These are phyloP conservation scores for Amblyraja radiata DNA, from an alignment of 2,797 vertebrate species.

Conservation along the genomic window DNA sequence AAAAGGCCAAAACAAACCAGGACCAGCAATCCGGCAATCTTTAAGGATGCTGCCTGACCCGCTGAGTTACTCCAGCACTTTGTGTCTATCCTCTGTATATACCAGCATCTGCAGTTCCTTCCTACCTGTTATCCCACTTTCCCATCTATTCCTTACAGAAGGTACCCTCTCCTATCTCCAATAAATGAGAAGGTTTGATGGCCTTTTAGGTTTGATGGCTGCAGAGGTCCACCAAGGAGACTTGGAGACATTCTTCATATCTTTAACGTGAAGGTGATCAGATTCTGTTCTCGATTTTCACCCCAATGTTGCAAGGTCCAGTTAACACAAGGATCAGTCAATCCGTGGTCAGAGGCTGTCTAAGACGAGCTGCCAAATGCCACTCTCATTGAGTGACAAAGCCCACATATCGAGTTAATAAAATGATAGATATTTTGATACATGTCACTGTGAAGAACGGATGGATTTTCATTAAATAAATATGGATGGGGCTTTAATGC, in stretches of 20 bases:
- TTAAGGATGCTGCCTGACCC: no score
- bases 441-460: not conserved
- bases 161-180: not conserved
- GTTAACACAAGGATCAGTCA: not conserved
- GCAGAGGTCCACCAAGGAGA: not conserved
- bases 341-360: not conserved
- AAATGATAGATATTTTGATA: not conserved
- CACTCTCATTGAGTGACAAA: conserved; percentile 2
- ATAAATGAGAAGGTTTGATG: not conserved
- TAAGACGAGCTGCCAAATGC: not conserved
- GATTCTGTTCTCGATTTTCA: not conserved
- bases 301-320: not conserved
- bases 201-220: not conserved
- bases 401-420: not conserved
- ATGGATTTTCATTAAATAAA: not conserved
- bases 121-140: no score
- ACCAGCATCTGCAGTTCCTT: no score
- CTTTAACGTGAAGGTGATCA: not conserved
- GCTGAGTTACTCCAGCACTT: no score
- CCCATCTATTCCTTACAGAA: no score
- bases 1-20: no score
- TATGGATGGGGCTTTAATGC: not conserved
- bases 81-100: no score
- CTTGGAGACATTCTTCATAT: not conserved
- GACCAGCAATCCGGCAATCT: no score